Evolutionary conservation across 2,113 vertebrate species (phyloP).

Genomic region (Saccopteryx leptura): DNA sequence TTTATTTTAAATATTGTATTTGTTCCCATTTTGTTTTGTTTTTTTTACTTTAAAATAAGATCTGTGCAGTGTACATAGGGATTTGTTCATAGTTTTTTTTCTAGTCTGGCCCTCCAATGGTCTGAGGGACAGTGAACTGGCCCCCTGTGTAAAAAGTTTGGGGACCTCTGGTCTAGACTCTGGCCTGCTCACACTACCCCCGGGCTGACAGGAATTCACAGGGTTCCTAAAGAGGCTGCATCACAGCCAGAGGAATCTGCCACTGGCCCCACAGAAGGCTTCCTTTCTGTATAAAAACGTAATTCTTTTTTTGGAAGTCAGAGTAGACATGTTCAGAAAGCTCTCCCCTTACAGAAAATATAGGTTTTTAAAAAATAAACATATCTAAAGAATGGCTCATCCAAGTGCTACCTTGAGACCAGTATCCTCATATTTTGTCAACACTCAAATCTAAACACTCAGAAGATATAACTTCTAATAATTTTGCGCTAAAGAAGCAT

Average conservation of each 20-base stretch:
- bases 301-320: slow-evolving; percentile 15
- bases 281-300: slow-evolving; percentile 1
- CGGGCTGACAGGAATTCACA: neutral
- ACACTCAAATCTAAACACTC: slow-evolving; percentile 43
- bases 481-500: neutral
- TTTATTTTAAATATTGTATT: too few relatives aligned
- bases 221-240: neutral
- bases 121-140: too few relatives aligned
- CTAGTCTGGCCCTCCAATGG: too few relatives aligned
- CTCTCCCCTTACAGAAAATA: neutral
- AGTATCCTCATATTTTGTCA: slow-evolving; percentile 52
- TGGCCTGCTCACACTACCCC: neutral
- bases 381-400: slow-evolving; percentile 31
- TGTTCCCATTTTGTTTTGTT: too few relatives aligned
- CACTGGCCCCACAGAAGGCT: neutral
- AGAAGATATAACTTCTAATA: slow-evolving; percentile 36
- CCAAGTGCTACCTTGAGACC: slow-evolving; percentile 8
- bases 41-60: too few relatives aligned
- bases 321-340: neutral
- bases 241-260: neutral
- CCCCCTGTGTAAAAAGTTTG: too few relatives aligned
- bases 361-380: slow-evolving; percentile 57
- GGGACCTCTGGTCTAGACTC: too few relatives aligned
- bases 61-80: too few relatives aligned
- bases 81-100: too few relatives aligned